Conservation (phyloP, 2,113 vertebrate genomes). For the Amia ocellicauda region DNA sequence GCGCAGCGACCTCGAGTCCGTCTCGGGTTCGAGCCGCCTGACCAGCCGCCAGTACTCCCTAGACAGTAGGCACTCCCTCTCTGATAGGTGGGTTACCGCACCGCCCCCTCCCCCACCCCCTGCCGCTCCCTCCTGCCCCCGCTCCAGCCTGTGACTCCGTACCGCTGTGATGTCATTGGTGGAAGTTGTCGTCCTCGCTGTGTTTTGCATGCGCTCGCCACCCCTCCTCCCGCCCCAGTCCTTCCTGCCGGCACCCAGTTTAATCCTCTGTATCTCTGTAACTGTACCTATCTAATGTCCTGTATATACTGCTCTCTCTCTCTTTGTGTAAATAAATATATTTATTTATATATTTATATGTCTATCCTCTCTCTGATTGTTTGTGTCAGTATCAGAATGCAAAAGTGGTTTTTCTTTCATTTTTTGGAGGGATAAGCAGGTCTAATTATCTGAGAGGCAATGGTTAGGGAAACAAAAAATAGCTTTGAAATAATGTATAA, state of each 20-base stretch:
- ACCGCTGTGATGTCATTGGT: slow-evolving; percentile 74
- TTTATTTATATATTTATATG: too few species aligned
- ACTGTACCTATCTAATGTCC: slow-evolving; percentile 40
- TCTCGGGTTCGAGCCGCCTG: slow-evolving; percentile 81
- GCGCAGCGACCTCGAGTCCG: slow-evolving; percentile 85
- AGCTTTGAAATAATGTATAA: too few species aligned
- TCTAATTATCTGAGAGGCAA: too few species aligned
- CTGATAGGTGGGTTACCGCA: slow-evolving; percentile 83
- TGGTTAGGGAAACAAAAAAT: too few species aligned
- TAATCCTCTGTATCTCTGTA: slow-evolving; percentile 29
- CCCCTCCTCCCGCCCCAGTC: slow-evolving; percentile 18
- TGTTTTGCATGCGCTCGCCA: slow-evolving; percentile 72
- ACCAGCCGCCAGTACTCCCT: slow-evolving; percentile 86
- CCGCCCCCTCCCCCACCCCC: slow-evolving; percentile 49
- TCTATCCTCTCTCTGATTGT: not conserved
- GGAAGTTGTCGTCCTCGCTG: slow-evolving; percentile 69
- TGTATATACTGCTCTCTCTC: slow-evolving; percentile 31
- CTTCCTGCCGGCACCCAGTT: too few species aligned
- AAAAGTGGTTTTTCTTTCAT: slow-evolving; percentile 7
- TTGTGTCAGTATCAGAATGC: slow-evolving; percentile 5
- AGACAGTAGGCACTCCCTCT: slow-evolving; percentile 88
- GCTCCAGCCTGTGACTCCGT: slow-evolving; percentile 71
- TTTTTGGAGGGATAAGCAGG: too few species aligned
- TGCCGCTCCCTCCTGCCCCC: slow-evolving; percentile 36
- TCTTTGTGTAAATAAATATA: slow-evolving; percentile 31